Conservation (phyloP, 2,888 invertebrate genomes). For the Siphonodentalium dalli region DNA sequence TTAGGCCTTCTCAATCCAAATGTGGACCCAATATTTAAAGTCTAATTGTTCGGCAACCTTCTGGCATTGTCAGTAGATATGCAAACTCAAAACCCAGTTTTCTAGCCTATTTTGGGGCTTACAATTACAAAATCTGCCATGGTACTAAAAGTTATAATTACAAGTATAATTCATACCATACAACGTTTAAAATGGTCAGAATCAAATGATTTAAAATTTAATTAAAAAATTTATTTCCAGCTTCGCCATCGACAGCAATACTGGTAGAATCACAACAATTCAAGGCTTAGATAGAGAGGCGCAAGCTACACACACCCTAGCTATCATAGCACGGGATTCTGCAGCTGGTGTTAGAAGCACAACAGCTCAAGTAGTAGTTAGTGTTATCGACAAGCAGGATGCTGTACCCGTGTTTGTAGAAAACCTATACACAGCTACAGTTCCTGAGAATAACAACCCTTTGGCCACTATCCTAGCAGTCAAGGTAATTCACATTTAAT, state of each 20-base stretch:
- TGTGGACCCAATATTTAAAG: no score
- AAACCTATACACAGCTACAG: constrained; percentile 31
- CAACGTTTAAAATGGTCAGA: no score
- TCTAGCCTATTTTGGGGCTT: no score
- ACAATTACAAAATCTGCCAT: no score
- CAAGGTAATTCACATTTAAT: constrained; percentile 24
- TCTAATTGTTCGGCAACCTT: no score
- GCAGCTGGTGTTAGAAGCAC: constrained; percentile 37
- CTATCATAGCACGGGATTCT: constrained; percentile 38
- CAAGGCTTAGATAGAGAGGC: constrained; percentile 41
- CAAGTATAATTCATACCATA: no score
- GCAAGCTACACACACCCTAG: constrained; percentile 29
- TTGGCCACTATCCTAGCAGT: constrained; percentile 28
- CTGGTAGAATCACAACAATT: constrained; percentile 40
- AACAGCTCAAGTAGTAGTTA: constrained; percentile 45
- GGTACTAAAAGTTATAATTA: no score
- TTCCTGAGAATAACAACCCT: constrained; percentile 36
- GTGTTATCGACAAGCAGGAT: constrained; percentile 50
- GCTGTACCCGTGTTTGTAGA: constrained; percentile 50
- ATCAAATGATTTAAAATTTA: no score
- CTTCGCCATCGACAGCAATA: constrained; percentile 40
- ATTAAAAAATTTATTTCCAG: no score
- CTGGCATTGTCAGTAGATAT: no score
- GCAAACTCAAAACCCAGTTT: no score
- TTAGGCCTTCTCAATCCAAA: no score